Base-by-base conservation (phyloP, 2,113 vertebrate genomes). In the Leucopsar rothschildi region DNA sequence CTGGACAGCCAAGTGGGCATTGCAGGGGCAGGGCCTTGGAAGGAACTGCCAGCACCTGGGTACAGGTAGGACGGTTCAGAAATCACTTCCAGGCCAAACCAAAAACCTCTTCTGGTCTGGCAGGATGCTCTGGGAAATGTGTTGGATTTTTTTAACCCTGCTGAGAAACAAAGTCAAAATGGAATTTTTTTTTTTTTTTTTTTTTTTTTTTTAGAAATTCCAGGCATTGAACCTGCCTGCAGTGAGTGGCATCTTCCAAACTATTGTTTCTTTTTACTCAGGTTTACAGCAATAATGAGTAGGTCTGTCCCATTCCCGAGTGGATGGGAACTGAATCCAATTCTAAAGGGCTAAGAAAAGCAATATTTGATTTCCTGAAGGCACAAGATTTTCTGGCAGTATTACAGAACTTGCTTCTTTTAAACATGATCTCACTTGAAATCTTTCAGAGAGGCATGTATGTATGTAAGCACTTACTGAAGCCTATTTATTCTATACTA, bases 261-360 rank as follows among this genome's bases (percentile, higher is more conserved):
- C 45, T 69, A 13, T 53, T 35, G 29, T 56, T 89, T 73, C 72
- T 71, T 56, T 44, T 76, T 89, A 93, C 96, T 97, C 97, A 97
- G 97, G 96, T 96, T 94, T 96, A 83, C 89, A 97, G 96, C 96
- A 97, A 97, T 97, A 97, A 97, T 55, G 60, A 88, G 82, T 64
- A 66, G 79, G 65, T 95, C 79, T 84, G 76, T 80, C 88, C 90
- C 66, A 40, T 56, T 87, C 55, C 33, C 0, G 0, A 70, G 78
- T 8, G 81, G 90, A 47, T 90, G 89, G 96, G 92, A 79, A 70
- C 50, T 15, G 55, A 93, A 59, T 75, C 77, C 35, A 81, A 25
- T 63, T 31, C 28, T 44, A 86, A 97, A 97, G 97, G 97, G 97
- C 97, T 97, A 97, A 93, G 90, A 91, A 90, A 97, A 97, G 96